These are phyloP conservation scores for Porites divaricata DNA, from an alignment of 92 coral and sea anemone species.

Conservation along the genomic window DNA sequence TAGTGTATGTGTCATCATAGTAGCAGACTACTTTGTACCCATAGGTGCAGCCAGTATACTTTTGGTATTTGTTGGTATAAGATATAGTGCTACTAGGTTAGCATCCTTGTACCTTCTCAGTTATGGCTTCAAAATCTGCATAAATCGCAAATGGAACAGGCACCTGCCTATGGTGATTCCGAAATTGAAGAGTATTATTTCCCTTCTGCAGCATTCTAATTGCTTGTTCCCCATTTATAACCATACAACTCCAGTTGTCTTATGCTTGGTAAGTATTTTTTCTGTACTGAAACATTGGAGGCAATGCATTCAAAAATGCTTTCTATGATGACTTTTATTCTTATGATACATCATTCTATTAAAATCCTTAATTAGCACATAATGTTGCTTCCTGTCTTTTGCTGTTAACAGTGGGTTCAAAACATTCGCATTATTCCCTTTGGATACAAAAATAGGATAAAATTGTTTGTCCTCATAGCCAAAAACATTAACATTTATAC, in stretches of 20 bases:
- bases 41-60: not conserved
- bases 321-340: not conserved
- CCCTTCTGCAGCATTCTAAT: not conserved
- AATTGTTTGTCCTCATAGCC: not conserved
- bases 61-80: not conserved
- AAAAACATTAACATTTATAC: not conserved
- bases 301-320: not conserved
- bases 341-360: not conserved
- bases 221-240: not conserved
- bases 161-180: not conserved
- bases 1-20: not conserved
- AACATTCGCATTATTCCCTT: not conserved
- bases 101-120: not conserved
- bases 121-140: conserved; percentile 5
- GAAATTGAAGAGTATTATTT: not conserved
- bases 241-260: not conserved
- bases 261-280: not conserved
- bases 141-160: not conserved
- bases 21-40: not conserved
- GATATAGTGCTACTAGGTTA: not conserved
- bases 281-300: not conserved
- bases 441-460: not conserved
- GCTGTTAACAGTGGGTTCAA: not conserved
- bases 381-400: not conserved
- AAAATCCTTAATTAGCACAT: not conserved